A percentile compares a stretch with the other conserved stretches of the same genome.
Evolutionary conservation across 2,113 vertebrate species (phyloP).

Genomic region (Eleginops maclovinus): DNA sequence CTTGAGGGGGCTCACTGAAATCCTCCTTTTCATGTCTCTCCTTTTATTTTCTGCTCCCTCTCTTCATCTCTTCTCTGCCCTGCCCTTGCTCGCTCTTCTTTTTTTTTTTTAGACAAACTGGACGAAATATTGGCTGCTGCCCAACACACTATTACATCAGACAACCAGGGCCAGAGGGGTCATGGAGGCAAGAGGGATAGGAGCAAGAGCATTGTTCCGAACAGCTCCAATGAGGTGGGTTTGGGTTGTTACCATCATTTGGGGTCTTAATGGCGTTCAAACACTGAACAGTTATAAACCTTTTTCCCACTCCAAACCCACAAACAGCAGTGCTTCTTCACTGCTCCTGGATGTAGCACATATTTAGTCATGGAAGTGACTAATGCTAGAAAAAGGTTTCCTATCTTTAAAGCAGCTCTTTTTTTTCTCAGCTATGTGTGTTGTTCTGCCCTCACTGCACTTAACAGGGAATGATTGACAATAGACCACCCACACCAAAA

Average conservation of each 20-base stretch:
- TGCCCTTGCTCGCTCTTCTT: not conserved
- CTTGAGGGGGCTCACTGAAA: conserved; percentile 27
- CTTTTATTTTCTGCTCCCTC: conserved; percentile 11
- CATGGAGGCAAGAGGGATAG: conserved; percentile 88
- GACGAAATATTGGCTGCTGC: conserved; percentile 94
- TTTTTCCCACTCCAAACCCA: not conserved
- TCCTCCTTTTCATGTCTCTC: conserved; percentile 31
- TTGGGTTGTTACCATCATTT: conserved; percentile 12
- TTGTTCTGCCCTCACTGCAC: conserved; percentile 57
- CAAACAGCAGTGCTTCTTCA: conserved; percentile 22
- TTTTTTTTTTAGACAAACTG: conserved; percentile 87
- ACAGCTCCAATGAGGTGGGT: conserved; percentile 87
- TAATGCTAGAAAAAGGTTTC: conserved; percentile 44
- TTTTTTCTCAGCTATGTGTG: conserved; percentile 41
- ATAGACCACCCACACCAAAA: conserved; percentile 67
- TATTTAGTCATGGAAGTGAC: conserved; percentile 65
- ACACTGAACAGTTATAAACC: conserved; percentile 19
- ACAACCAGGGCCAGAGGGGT: conserved; percentile 88
- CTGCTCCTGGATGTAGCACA: conserved; percentile 35
- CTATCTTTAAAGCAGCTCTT: conserved; percentile 39
- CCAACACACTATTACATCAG: conserved; percentile 92
- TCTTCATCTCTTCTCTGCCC: conserved; percentile 20
- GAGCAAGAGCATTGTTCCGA: conserved; percentile 87
- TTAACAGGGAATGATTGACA: conserved; percentile 67
- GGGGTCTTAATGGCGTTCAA: not conserved